A percentile compares a stretch with the other conserved stretches of the same genome.
phyloP scores from a whole-genome alignment of 2,113 vertebrate genomes.

The Eublepharis macularius region DNA sequence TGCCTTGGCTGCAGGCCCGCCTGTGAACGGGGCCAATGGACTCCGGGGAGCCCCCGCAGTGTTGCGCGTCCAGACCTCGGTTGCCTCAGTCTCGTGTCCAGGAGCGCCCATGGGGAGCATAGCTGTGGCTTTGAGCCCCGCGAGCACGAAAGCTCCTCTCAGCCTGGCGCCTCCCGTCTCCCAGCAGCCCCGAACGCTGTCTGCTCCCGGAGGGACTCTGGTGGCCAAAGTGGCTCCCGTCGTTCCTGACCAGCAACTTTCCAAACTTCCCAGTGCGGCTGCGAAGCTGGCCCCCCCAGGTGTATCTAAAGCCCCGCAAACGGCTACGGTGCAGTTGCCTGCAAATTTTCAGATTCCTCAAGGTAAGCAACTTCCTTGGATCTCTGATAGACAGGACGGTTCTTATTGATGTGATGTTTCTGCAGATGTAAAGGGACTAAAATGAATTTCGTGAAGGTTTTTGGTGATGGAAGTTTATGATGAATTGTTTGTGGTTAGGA shows the following conservation, averaged over 20 bases:
- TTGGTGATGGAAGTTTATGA: no score
- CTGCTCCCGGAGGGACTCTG: constrained; percentile 27
- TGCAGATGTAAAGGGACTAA: neutral
- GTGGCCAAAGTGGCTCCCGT: constrained; percentile 44
- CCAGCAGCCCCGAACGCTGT: constrained; percentile 3
- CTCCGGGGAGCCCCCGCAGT: neutral
- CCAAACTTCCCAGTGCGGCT: constrained; percentile 61
- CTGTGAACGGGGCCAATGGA: neutral
- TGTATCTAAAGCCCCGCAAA: constrained; percentile 63
- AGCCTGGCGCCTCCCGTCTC: constrained; percentile 31
- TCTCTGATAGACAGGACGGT: no score
- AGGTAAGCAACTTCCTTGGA: constrained; percentile 76
- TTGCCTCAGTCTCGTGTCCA: neutral
- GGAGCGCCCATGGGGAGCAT: constrained; percentile 23
- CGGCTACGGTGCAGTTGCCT: constrained; percentile 78
- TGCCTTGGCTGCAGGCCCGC: neutral
- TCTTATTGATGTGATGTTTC: no score
- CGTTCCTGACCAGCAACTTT: constrained; percentile 37
- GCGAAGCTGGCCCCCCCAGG: constrained; percentile 64
- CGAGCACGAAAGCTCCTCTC: constrained; percentile 33
- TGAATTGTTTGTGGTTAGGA: neutral
- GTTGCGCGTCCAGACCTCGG: neutral
- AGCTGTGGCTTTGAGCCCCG: constrained; percentile 16
- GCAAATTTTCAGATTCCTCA: constrained; percentile 87
- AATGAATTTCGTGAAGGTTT: neutral